These are phyloP conservation scores for Hycleus phaleratus DNA, from an alignment of 1,140 invertebrate species.

Conservation along the genomic window DNA sequence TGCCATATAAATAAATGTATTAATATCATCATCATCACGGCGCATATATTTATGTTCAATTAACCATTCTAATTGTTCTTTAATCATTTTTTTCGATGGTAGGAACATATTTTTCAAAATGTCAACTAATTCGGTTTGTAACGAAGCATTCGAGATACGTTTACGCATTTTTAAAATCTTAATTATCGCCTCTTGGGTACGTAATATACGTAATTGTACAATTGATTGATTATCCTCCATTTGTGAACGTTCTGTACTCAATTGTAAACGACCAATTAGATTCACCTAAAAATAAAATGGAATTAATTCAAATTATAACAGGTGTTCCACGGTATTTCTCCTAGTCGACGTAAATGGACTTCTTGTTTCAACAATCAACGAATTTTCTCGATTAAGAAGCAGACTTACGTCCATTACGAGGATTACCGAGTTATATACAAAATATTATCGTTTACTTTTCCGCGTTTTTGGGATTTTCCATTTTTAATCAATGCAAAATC, in stretches of 20 bases:
- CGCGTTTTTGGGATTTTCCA: conserved; percentile 85
- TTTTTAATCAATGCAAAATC: conserved; percentile 90
- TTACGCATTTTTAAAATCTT: conserved; percentile 99
- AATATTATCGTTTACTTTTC: conserved; percentile 58
- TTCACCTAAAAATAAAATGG: conserved; percentile 51
- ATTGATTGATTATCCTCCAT: conserved; percentile 97
- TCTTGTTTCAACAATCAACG: too few species aligned
- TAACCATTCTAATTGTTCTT: conserved; percentile 98
- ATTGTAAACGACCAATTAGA: conserved; percentile 86
- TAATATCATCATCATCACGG: conserved; percentile 94
- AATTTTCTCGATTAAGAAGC: too few species aligned
- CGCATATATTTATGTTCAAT: conserved; percentile 98
- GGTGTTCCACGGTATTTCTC: too few species aligned
- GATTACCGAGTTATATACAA: too few species aligned
- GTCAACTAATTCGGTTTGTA: conserved; percentile 95
- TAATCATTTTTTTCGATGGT: conserved; percentile 98
- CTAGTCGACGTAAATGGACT: too few species aligned
- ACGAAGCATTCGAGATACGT: conserved; percentile 82
- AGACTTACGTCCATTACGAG: too few species aligned
- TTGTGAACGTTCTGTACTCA: conserved; percentile 91
- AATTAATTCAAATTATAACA: too few species aligned
- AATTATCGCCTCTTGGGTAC: conserved; percentile 94
- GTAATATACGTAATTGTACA: conserved; percentile 86
- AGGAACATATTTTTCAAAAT: conserved; percentile 99
- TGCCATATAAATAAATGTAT: conserved; percentile 97